phyloP scores from a whole-genome alignment of 2,797 vertebrate genomes.

The Rhinogobio ventralis region DNA sequence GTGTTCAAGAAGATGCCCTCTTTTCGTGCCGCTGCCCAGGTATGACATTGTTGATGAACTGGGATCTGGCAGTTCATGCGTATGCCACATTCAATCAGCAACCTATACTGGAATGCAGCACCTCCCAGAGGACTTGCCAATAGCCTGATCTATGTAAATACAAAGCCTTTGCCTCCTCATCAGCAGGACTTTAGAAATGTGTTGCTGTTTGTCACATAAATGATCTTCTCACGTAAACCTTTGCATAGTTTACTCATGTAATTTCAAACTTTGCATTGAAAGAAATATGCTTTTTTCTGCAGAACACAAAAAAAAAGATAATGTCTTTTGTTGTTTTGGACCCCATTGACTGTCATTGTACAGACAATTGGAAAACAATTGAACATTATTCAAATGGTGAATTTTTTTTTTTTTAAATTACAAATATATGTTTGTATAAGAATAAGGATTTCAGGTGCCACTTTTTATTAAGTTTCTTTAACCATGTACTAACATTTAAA shows the following conservation, averaged over 20 bases:
- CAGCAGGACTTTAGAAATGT: not conserved
- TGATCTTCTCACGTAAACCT: not conserved
- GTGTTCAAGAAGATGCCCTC: slow-evolving; percentile 55
- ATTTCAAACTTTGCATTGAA: not conserved
- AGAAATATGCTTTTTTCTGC: not conserved
- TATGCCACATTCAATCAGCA: slow-evolving; percentile 72
- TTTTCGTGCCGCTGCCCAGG: slow-evolving; percentile 62
- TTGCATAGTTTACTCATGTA: not conserved
- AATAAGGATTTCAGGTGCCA: not conserved
- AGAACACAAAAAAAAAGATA: not conserved
- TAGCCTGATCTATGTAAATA: slow-evolving; percentile 74
- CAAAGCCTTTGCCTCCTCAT: slow-evolving; percentile 58
- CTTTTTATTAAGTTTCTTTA: not conserved
- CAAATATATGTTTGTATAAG: not conserved
- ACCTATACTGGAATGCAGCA: slow-evolving; percentile 73
- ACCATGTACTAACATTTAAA: not conserved
- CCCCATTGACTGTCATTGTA: not conserved
- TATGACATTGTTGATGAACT: slow-evolving; percentile 70
- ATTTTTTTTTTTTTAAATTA: not conserved
- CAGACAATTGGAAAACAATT: not conserved
- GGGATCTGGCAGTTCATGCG: slow-evolving; percentile 56
- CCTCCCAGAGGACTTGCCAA: slow-evolving; percentile 74
- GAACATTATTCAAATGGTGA: no score
- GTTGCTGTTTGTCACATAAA: not conserved
- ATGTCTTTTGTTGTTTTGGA: not conserved